A percentile compares a stretch with the other conserved stretches of the same genome.
These are phyloP conservation scores for Chlorospingus semifuscus DNA, from an alignment of 2,797 vertebrate species.

Conservation along the genomic window DNA sequence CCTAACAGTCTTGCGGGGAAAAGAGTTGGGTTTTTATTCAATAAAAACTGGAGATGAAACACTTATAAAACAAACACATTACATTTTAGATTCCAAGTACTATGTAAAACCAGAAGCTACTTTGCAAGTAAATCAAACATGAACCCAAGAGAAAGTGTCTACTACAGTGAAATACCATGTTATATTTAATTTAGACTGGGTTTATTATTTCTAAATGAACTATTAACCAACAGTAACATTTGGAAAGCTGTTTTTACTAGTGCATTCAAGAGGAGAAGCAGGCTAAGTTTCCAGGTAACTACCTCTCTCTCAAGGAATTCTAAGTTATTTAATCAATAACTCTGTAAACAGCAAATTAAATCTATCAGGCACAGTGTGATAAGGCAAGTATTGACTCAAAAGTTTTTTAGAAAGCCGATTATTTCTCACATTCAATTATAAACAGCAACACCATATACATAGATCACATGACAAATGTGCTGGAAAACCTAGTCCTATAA, in stretches of 20 bases:
- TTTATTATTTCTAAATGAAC: constrained; percentile 1
- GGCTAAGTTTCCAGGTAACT: not conserved
- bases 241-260: not conserved
- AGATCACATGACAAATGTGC: not conserved
- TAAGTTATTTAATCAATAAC: constrained; percentile 54
- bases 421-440: constrained; percentile 48
- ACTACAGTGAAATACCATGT: not conserved
- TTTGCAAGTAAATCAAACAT: not conserved
- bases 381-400: not conserved
- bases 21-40: not conserved
- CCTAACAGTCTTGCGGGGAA: not conserved
- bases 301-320: not conserved
- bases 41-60: not conserved
- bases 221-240: not conserved
- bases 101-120: not conserved
- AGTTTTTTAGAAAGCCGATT: constrained; percentile 32
- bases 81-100: not conserved
- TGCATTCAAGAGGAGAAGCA: not conserved
- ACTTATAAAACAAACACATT: not conserved
- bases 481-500: constrained; percentile 20
- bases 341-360: constrained; percentile 50
- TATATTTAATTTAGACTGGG: not conserved
- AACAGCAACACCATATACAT: not conserved
- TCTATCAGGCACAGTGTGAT: constrained; percentile 7
- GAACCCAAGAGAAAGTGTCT: not conserved